Evolutionary conservation across 2,113 vertebrate genomes (phyloP).

Genomic region (Cyprinodon variegatus): DNA sequence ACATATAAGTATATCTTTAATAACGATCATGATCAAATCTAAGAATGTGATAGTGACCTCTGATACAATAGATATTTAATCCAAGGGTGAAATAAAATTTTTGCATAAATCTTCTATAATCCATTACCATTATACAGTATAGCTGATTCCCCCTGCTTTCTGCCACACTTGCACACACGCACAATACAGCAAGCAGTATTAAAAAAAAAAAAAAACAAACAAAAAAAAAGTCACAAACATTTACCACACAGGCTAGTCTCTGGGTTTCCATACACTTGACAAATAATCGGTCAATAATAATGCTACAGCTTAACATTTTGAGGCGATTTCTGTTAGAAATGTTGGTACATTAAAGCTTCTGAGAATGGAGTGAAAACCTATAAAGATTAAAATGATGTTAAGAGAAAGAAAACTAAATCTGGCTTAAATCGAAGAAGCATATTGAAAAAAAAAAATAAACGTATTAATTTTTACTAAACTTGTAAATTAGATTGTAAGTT

Average conservation of each 20-base stretch:
- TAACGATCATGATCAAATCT: conserved; percentile 85
- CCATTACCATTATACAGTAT: conserved; percentile 79
- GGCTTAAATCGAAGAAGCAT: conserved; percentile 78
- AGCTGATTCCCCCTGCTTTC: conserved; percentile 80
- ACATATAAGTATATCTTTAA: conserved; percentile 85
- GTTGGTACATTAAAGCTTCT: conserved; percentile 91
- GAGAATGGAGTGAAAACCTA: conserved; percentile 76
- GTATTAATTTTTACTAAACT: conserved; percentile 32
- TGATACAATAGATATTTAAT: conserved; percentile 83
- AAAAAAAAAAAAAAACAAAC: conserved; percentile 52
- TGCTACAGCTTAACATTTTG: conserved; percentile 85
- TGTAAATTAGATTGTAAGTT: conserved; percentile 45
- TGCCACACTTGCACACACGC: conserved; percentile 70
- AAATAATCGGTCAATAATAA: conserved; percentile 84
- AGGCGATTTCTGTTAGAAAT: conserved; percentile 87
- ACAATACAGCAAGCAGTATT: conserved; percentile 85
- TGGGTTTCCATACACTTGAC: conserved; percentile 80
- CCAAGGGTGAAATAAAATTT: conserved; percentile 79
- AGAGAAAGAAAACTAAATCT: conserved; percentile 66
- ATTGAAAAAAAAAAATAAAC: conserved; percentile 52
- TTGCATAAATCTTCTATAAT: conserved; percentile 84
- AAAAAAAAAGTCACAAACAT: conserved; percentile 81
- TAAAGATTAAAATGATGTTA: conserved; percentile 74
- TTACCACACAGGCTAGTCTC: conserved; percentile 81
- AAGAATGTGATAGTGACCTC: conserved; percentile 84